A percentile compares a stretch with the other conserved stretches of the same genome.
phyloP scores from a whole-genome alignment of 2,888 invertebrate genomes.

The Nipponacmea schrenckii region DNA sequence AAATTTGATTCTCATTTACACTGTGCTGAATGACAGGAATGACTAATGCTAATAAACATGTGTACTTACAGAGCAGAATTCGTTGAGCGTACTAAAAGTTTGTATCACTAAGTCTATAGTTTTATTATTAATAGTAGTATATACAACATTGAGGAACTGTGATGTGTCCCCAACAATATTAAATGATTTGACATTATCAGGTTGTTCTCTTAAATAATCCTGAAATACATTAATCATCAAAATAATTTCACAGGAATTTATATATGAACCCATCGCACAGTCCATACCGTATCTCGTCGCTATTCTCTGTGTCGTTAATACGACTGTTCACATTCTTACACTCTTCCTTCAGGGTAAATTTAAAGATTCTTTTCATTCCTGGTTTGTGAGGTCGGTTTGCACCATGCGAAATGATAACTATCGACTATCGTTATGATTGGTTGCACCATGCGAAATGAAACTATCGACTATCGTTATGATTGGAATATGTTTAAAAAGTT shows the following conservation, averaged over 20 bases:
- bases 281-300: background rate
- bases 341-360: too few species aligned
- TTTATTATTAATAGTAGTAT: slow-evolving; percentile 63
- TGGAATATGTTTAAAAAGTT: too few species aligned
- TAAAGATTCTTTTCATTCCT: too few species aligned
- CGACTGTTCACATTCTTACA: too few species aligned
- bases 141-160: slow-evolving; percentile 66
- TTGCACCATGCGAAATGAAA: too few species aligned
- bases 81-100: slow-evolving; percentile 66
- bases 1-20: too few species aligned
- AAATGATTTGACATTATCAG: slow-evolving; percentile 68
- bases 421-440: too few species aligned
- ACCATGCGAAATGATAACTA: too few species aligned
- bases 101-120: slow-evolving; percentile 66
- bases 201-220: slow-evolving; percentile 68
- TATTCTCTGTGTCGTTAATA: background rate
- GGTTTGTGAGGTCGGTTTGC: too few species aligned
- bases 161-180: slow-evolving; percentile 67
- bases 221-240: slow-evolving; percentile 27
- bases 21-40: too few species aligned
- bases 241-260: background rate
- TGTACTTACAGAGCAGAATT: slow-evolving; percentile 65
- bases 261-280: background rate
- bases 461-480: too few species aligned
- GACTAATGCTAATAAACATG: too few species aligned